Base-by-base conservation (phyloP, 2,888 invertebrate species). In the Papilio protenor region DNA sequence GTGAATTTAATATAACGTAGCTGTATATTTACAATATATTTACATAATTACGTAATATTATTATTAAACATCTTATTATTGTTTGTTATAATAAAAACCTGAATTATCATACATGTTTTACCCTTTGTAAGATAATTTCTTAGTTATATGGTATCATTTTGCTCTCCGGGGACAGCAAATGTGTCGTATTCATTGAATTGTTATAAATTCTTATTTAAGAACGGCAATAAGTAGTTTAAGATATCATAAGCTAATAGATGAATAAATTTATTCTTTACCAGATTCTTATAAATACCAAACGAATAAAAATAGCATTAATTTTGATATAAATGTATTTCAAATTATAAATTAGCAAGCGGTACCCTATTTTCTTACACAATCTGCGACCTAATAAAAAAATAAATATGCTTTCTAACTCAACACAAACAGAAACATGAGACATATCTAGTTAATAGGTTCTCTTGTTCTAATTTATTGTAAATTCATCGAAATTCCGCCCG, bases 361-460 rank as follows among this genome's bases (percentile, higher is more conserved):
- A 69, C 66, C 66, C 66, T 69, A 45, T 45, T 69, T 69, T 45
- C 21, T 45, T 69, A 69, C 66, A 69, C 66, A 69, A 69, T 69
- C 21, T 21, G 40, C 12, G 61, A 49, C 61, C 61, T 47, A 23
- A 74, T 74, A 61, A 61, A 74, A 40, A 74, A 61, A 61, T 61
- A 74, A 74, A 74, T 64, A 74, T 74, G 61, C 61, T 74, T 64
- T 69, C 40, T 40, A 66, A 40, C 40, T 45, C 66, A 69, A 69
- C 66, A 45, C 66, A 69, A 45, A 69, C 66, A 69, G 66, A 69
- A 45, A 69, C 66, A 69, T 69, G 66, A 66, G 33, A 40, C 33
- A 69, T 45, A 45, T 45, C 66, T 69, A 45, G 1, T 21, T 21
- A 45, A 45, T 69, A 64, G 33, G 40, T 64, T 18, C 40, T 64